Evolutionary conservation across 2,888 invertebrate species (phyloP), one percentile per base, ranked within the genome.

Genomic region (Uloborus plumipes): DNA sequence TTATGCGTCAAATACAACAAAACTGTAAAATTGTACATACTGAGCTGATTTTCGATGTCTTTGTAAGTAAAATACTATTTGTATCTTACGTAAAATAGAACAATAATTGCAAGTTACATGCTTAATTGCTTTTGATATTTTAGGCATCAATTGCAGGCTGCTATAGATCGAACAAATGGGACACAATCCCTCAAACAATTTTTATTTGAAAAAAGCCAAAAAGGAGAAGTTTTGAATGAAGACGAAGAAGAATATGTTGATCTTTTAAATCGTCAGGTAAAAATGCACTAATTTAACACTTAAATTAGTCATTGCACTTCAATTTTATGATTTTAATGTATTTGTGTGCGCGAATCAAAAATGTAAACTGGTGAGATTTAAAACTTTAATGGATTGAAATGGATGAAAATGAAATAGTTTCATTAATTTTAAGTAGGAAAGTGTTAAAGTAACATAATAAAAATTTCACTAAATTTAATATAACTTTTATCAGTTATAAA

Each of bases 221-320:
- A 69, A 9, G 84, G 81, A 15, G 75, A 83, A 31, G 14, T 51
- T 13, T 78, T 86, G 50, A 78, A 78, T 20, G 75, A 70, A 59
- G 85, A 86, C n/a, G 83, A 86, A 77, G 84, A 84, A 58, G 72
- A 80, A 49, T 84, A 85, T 59, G 74, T 86, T 6, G 85, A 86
- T 66, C 72, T 76, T 20, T 66, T 86, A 22, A 86, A 86, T 53
- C 73, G 80, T n/a, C 83, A 84, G 84, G 85, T 85, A 83, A 59
- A 59, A 59, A 59, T 3, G 14, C 6, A 20, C 4, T 20, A 3
- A 20, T 0, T 59, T 20, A 59, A 3, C 16, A 55, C 9, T 18
- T 55, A 15, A 15, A 3, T 18, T 55, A 55, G 9, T 55, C 16
- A 55, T 6, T 55, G 55, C 39, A 39, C 9, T 39, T 39, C 39